Evolutionary conservation across 2,113 vertebrate genomes (phyloP), one percentile per base, ranked within the genome.

Genomic region (Bettongia penicillata): DNA sequence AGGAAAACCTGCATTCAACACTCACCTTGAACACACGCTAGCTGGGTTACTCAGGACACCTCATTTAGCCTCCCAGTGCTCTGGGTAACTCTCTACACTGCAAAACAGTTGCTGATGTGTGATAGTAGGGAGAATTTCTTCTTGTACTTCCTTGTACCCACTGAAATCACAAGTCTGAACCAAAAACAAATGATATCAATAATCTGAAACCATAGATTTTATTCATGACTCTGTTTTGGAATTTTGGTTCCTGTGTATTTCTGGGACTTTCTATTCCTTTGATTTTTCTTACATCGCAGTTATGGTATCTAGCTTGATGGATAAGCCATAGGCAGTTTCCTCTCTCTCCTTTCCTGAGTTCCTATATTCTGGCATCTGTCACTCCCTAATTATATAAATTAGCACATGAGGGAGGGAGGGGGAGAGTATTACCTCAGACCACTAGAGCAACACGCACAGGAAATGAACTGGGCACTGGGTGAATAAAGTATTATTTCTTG

Each of bases 401-500:
- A 84, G 68, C 68, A 84, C 68, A 84, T 84, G 68, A 22, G 19
- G 37, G 68, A 84, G n/a, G 37, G 68, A 84, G n/a, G 19, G 7
- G 19, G n/a, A 84, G 68, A 84, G 68, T 23, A 84, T 84, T 84
- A 84, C 22, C 68, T 43, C 68, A 84, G 68, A 84, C 68, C 68
- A 23, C 68, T 84, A 84, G 68, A 43, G 68, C 16, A 84, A 84
- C 68, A 84, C 68, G 43, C 68, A 43, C 68, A 84, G 68, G 68
- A 84, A 84, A 84, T 84, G 68, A 84, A 84, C n/a, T 84, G 68
- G 68, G 68, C 68, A 84, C 68, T 43, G n/a, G n/a, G 68, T 84
- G 68, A 84, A 84, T 84, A 94, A 93, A 91, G 51, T 93, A 55
- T 12, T 51, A 93, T 89, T 57, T 25, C 19, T 93, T 57, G 8